A percentile compares a stretch with the other conserved stretches of the same genome.
phyloP scores from a whole-genome alignment of 2,113 vertebrate species.

The Boleophthalmus pectinirostris region DNA sequence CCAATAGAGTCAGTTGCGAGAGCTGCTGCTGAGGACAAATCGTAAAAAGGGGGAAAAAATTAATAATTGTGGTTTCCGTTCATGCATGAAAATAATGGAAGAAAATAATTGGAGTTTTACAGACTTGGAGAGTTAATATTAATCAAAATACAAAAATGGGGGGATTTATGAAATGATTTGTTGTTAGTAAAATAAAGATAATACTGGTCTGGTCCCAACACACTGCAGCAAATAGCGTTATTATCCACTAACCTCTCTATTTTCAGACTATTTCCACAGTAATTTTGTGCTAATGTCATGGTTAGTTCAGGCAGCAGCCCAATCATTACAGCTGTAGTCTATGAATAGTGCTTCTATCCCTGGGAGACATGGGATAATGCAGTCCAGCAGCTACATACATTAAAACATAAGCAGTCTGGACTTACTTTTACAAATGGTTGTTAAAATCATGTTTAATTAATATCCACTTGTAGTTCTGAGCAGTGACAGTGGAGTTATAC shows the following conservation, averaged over 20 bases:
- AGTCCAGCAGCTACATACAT: constrained; percentile 7
- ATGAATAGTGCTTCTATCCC: constrained; percentile 43
- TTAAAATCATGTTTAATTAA: constrained; percentile 39
- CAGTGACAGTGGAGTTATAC: constrained; percentile 8
- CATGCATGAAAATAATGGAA: constrained; percentile 61
- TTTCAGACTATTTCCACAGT: constrained; percentile 42
- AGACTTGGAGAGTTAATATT: constrained; percentile 41
- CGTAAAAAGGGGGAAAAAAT: constrained; percentile 24
- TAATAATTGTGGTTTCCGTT: constrained; percentile 48
- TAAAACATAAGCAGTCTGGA: constrained; percentile 13
- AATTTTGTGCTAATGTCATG: constrained; percentile 63
- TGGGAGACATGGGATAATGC: constrained; percentile 35
- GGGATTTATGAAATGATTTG: constrained; percentile 54
- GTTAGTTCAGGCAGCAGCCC: constrained; percentile 31
- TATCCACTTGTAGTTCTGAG: constrained; percentile 25
- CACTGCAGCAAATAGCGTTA: constrained; percentile 34
- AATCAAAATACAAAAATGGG: constrained; percentile 54
- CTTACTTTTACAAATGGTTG: constrained; percentile 24
- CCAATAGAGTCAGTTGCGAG: constrained; percentile 38
- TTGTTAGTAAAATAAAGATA: constrained; percentile 50
- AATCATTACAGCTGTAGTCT: constrained; percentile 42
- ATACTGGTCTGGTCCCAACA: constrained; percentile 40
- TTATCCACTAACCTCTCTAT: constrained; percentile 51
- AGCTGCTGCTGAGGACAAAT: constrained; percentile 44
- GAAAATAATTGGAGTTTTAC: constrained; percentile 51